Evolutionary conservation across 1,140 invertebrate genomes (phyloP), one percentile per base, ranked within the genome.

Genomic region (Thereuonema tuberculata): DNA sequence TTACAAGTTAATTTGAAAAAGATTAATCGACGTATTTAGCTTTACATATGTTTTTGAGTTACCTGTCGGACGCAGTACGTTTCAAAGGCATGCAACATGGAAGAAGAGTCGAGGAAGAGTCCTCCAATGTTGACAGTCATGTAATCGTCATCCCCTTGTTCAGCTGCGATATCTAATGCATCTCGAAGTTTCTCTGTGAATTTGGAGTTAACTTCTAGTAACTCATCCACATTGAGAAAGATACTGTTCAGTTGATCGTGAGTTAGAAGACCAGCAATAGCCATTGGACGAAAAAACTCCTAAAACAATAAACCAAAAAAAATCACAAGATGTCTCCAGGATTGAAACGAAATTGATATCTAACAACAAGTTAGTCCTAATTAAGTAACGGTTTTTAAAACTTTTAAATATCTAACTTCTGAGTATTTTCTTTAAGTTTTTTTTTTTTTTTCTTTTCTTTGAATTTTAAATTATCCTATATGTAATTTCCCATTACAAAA

Each of bases 81-180:
- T 73, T 95, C 89, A 73, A 96, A 98, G 27, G 89, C 89, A 67
- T 89, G 83, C 65, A 98, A 78, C 90, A 96, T 94, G 54, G 83
- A 83, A n/a, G 70, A 65, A 43, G 90, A 85, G n/a, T 94, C 87
- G 49, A 94, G 74, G 68, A 98, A 92, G 63, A 95, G 80, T 73
- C 86, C 86, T 3, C 92, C 93, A 59, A 95, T 86, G 71, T 93
- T 89, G 1, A 96, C 89, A 29, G 85, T 90, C 26, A 86, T 75
- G 59, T 93, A 78, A 75, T 95, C 90, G 76, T 89, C 80, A 66
- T 86, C 84, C 3, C 79, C 79, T 82, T 72, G 83, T 66, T 88
- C 84, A 12, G 81, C 69, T 9, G 91, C 87, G 60, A 88, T 84
- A 70, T 93, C 87, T n/a, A 95, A 80, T 27, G 85, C 85, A 67